Conservation (phyloP, 2,113 vertebrate genomes). For the Daphoenositta chrysoptera region DNA sequence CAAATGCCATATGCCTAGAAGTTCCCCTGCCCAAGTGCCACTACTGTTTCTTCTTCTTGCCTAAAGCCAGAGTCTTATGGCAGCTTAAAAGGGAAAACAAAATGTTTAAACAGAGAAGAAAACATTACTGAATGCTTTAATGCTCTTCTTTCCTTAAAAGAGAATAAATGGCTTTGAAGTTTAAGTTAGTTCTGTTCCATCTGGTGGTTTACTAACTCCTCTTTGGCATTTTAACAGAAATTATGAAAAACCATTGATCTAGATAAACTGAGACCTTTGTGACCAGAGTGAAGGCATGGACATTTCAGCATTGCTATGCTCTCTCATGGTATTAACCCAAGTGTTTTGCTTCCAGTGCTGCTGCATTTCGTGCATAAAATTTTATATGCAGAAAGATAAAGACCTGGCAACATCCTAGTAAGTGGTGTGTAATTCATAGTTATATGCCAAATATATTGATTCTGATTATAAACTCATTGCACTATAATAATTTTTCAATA, state of each 20-base stretch:
- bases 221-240: slow-evolving; percentile 57
- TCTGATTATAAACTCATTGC: slow-evolving; percentile 39
- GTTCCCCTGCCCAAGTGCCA: not conserved
- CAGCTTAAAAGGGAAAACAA: not conserved
- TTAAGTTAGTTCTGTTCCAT: not conserved
- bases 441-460: slow-evolving; percentile 25
- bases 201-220: not conserved
- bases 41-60: not conserved
- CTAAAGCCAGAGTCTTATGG: not conserved
- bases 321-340: slow-evolving; percentile 21
- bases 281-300: slow-evolving; percentile 25
- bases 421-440: slow-evolving; percentile 26
- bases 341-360: slow-evolving; percentile 30
- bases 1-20: not conserved
- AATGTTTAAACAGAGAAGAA: not conserved
- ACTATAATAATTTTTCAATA: slow-evolving; percentile 16
- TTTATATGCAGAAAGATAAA: slow-evolving; percentile 22
- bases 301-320: slow-evolving; percentile 36
- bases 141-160: not conserved
- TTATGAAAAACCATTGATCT: slow-evolving; percentile 28
- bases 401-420: slow-evolving; percentile 17
- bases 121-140: not conserved
- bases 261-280: slow-evolving; percentile 33
- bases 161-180: not conserved
- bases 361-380: slow-evolving; percentile 5